These are phyloP conservation scores for Steatocranus sp. DNA, from an alignment of 2,797 vertebrate genomes.

Conservation along the genomic window DNA sequence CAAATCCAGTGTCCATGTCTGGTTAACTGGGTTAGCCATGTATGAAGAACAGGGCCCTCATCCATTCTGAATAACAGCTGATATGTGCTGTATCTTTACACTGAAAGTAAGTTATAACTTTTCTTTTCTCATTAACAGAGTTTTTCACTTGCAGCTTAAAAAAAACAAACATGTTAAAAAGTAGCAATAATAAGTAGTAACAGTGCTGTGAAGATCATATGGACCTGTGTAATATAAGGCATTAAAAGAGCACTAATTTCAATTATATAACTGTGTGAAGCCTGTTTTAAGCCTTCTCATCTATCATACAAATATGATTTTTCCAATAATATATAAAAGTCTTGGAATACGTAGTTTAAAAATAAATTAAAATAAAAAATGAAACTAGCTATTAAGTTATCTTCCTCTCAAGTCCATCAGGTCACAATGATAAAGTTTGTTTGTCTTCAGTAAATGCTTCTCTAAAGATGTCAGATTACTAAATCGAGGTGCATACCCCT, in stretches of 20 bases:
- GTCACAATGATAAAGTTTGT: not conserved
- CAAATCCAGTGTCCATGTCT: not conserved
- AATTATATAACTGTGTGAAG: not conserved
- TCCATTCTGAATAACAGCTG: not conserved
- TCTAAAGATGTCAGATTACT: not conserved
- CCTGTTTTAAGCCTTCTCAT: not conserved
- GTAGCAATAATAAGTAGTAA: not conserved
- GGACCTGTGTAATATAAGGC: slow-evolving; percentile 34
- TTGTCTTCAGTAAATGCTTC: not conserved
- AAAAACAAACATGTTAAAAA: not conserved
- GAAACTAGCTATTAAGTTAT: not conserved
- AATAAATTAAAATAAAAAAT: not conserved
- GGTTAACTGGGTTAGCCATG: not conserved
- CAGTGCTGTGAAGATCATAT: not conserved
- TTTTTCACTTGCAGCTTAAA: not conserved
- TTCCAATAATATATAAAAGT: slow-evolving; percentile 12
- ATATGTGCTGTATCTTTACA: not conserved
- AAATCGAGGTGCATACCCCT: not conserved
- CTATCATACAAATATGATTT: not conserved
- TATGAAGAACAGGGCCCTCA: not conserved
- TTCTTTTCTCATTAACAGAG: not conserved
- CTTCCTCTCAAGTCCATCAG: not conserved
- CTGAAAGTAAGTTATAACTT: not conserved
- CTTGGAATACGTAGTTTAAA: not conserved
- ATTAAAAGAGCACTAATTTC: slow-evolving; percentile 4